Evolutionary conservation across 2,797 vertebrate species (phyloP).

Genomic region (Acanthornis magna): DNA sequence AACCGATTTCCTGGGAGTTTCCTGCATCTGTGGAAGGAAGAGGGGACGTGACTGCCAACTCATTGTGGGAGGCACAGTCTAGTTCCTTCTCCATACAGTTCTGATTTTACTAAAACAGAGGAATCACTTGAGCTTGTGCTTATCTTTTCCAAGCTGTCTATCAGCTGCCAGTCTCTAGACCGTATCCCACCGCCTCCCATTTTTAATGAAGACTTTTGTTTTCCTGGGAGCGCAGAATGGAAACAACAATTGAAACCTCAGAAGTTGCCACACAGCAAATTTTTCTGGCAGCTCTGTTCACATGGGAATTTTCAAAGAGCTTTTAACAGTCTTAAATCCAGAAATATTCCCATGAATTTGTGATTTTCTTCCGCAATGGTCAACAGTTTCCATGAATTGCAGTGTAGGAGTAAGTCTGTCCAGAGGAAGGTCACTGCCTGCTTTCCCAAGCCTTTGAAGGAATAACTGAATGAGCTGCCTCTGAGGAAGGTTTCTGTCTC

Average conservation of each 20-base stretch:
- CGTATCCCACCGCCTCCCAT: neutral
- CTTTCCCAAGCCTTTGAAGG: conserved; percentile 5
- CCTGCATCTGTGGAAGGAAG: neutral
- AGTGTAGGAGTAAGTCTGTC: neutral
- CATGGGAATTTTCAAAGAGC: conserved; percentile 31
- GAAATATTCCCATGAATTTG: conserved; percentile 31
- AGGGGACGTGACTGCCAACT: neutral
- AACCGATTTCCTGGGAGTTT: neutral
- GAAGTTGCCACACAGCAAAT: neutral
- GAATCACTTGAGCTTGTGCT: neutral
- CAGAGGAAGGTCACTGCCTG: neutral
- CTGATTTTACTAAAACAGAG: neutral
- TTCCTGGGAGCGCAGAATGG: neutral
- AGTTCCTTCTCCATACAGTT: neutral
- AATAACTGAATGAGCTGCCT: neutral
- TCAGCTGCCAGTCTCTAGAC: neutral
- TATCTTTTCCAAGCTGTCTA: neutral
- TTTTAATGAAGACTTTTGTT: neutral
- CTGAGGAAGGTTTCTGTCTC: neutral
- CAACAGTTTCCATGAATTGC: conserved; percentile 14
- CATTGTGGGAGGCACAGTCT: neutral
- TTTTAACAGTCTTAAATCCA: conserved; percentile 8
- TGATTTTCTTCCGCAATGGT: neutral
- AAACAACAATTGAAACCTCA: conserved; percentile 55
- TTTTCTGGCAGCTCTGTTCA: conserved; percentile 42